These are phyloP conservation scores for Bovichtus variegatus DNA, from an alignment of 2,797 vertebrate genomes.

Conservation along the genomic window DNA sequence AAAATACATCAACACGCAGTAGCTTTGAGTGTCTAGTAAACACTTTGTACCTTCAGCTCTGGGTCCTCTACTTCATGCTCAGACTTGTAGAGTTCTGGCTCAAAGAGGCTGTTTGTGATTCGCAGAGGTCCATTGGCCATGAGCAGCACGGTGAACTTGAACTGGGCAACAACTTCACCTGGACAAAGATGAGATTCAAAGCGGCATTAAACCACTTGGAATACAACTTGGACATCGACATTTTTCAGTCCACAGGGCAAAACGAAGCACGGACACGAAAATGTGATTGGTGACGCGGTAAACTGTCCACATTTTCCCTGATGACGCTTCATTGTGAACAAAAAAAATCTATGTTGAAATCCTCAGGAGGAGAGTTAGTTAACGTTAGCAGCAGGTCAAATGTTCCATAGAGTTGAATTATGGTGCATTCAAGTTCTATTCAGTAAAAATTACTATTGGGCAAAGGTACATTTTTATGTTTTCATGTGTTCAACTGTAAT, in stretches of 20 bases:
- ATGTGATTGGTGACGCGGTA: too few species aligned
- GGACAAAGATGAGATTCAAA: constrained; percentile 32
- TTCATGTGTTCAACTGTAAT: too few species aligned
- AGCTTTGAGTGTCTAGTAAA: constrained; percentile 19
- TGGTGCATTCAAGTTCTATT: too few species aligned
- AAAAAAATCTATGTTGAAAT: too few species aligned
- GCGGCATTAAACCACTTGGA: neutral
- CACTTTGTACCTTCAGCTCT: constrained; percentile 90
- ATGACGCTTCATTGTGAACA: too few species aligned
- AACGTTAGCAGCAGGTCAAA: too few species aligned
- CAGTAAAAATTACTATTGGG: too few species aligned
- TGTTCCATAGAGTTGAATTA: too few species aligned
- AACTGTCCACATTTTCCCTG: too few species aligned
- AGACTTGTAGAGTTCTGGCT: constrained; percentile 94
- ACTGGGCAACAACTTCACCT: constrained; percentile 97
- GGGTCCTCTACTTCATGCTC: constrained; percentile 94
- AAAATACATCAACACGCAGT: constrained; percentile 20
- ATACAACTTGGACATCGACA: neutral
- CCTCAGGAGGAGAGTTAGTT: too few species aligned
- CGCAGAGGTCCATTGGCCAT: constrained; percentile 97
- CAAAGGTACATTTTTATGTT: too few species aligned
- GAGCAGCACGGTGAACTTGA: constrained; percentile 97
- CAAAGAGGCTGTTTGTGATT: constrained; percentile 93
- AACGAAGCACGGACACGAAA: too few species aligned
- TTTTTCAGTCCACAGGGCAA: neutral